Percentiles rank a stretch among this genome's conserved stretches.
Evolutionary conservation across 2,888 invertebrate species (phyloP).

Genomic region (Aphodius sticticus): DNA sequence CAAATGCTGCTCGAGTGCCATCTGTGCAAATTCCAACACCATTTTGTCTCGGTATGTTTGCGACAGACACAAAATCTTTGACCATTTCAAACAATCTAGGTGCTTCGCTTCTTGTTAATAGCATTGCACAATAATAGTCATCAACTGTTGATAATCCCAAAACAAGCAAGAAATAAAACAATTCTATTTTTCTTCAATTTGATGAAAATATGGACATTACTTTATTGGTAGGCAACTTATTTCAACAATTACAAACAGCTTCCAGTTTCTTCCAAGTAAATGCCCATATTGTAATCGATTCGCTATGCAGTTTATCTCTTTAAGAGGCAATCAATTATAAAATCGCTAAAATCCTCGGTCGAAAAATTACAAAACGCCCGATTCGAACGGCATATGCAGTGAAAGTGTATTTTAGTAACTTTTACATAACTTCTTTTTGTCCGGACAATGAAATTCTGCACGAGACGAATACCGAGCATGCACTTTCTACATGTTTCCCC

Average conservation of each 20-base stretch:
- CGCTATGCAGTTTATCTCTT: not conserved
- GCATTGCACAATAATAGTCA: not conserved
- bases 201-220: not conserved
- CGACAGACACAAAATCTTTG: not conserved
- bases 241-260: not conserved
- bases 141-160: too few species aligned
- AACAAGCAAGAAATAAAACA: too few species aligned
- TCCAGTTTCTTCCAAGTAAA: not conserved
- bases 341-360: not conserved
- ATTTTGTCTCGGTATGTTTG: not conserved
- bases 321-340: not conserved
- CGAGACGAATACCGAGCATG: not conserved
- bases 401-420: constrained; percentile 4
- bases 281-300: not conserved
- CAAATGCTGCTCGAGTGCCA: not conserved
- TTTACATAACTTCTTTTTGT: not conserved
- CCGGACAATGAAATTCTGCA: constrained; percentile 4
- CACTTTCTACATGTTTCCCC: not conserved
- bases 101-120: not conserved
- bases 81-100: not conserved
- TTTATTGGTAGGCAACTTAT: not conserved
- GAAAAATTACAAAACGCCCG: not conserved
- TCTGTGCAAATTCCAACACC: not conserved
- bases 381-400: not conserved
- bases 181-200: too few species aligned